Base-by-base conservation (phyloP, 2,113 vertebrate species). In the Cryptotis parvus region DNA sequence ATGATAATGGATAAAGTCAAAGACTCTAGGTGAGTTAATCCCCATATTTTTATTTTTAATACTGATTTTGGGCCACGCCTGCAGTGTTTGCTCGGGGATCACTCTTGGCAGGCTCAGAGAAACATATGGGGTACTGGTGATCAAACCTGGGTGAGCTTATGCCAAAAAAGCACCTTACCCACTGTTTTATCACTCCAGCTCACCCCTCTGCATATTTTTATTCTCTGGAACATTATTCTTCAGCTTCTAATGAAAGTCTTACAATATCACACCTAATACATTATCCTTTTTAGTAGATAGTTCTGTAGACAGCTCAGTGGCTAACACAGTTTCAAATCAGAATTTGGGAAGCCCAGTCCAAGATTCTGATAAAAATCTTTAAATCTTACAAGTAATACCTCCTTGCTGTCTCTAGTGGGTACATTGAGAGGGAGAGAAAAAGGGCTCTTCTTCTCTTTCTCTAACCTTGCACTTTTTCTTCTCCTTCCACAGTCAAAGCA, bases 291-390 rank as follows among this genome's bases (percentile, higher is more conserved):
- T 35, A 49, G 22, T 39, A 80, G 43, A 73, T 9, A 35, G 70
- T 55, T 14, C 24, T 41, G 7, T 41, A 45, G 61, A 45, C 20
- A 68, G 63, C 87, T 66, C 76, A 49, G 22, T 31, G 45, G 52
- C 35, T 81, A 77, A 33, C 35, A 55, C 33, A 18, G 10, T 81
- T 84, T 85, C 75, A 78, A 69, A 52, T 87, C 20, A 76, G 79
- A 29, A 80, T 70, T 66, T 80, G 22, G 15, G 6, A 52, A n/a
- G 35, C 70, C 15, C 20, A 37, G 33, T 55, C 8, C 4, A n/a
- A 79, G 52, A 72, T 74, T 78, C 45, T 75, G 58, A 79, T 78
- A 37, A 58, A 4, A 49, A 35, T n/a, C 12, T 85, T 39, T 37
- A 27, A 37, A 55, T 39, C n/a, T 68, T 33, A 20, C 39, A 16